Base-by-base conservation (phyloP, 2,113 vertebrate species). In the Clinocottus analis region DNA sequence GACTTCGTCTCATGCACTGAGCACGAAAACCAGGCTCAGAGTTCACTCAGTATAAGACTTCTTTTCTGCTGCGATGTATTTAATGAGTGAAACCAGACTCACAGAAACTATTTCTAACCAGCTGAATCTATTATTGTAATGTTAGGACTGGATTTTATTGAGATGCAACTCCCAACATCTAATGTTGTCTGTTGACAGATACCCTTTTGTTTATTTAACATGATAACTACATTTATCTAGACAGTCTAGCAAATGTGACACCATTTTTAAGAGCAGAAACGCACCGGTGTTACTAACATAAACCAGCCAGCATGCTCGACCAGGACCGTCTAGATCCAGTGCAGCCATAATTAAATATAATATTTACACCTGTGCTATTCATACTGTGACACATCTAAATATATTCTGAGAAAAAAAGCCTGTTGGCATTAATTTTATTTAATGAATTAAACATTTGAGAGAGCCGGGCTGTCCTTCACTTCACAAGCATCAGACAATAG, bases 101-200 rank as follows among this genome's bases (percentile, higher is more conserved):
- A 62, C 23, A 61, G 11, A 8, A 27, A 53, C 45, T 10, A 56
- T 14, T 56, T 56, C 27, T 37, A 37, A 63, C 11, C n/a, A 51
- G n/a, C 31, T 41, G 47, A 64, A 41, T 55, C 4, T 1, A 35
- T 53, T 74, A 3, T 51, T 49, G 17, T 49, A 0, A 29, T 43
- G 19, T 56, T 55, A 12, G 13, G 39, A 14, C 35, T 39, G 29
- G 63, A n/a, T 47, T 66, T 66, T 27, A 41, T 80, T 73, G 10
- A 11, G 16, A 56, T 67, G 23, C 16, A 53, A 63, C 31, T 63
- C 16, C 11, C 43, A 16, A 13, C 43, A 16, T 19, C 23, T 23
- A 23, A 53, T 23, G 21, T 53, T 33, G 29, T 43, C 65, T 51
- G 19, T 6, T 25, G 35, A 63, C 35, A 63, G 23, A 27, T 43